A percentile compares a stretch with the other conserved stretches of the same genome.
Conservation (phyloP, 2,888 invertebrate genomes). For the Blomia tropicalis region DNA sequence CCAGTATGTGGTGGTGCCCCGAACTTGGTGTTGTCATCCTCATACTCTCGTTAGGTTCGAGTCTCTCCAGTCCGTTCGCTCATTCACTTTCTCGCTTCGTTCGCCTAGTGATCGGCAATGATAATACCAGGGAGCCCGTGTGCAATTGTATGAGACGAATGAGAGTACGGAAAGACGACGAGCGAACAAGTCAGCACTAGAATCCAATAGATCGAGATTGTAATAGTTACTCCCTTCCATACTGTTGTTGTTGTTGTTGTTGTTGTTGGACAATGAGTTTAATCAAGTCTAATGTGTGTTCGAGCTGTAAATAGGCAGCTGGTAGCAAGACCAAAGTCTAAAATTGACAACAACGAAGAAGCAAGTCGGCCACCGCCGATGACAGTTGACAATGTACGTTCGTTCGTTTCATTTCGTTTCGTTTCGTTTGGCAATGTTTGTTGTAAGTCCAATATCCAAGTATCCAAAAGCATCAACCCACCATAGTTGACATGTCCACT, state of each 20-base stretch:
- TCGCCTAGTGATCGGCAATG: slow-evolving; percentile 1
- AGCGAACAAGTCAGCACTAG: neutral
- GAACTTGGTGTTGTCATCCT: too few species aligned
- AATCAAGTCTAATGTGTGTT: slow-evolving; percentile 15
- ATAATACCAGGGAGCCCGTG: neutral
- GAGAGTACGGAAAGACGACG: neutral
- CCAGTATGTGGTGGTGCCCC: slow-evolving; percentile 7
- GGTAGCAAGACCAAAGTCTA: too few species aligned
- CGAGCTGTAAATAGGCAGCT: too few species aligned
- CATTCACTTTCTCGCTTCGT: neutral
- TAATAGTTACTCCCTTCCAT: too few species aligned
- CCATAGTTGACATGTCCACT: too few species aligned
- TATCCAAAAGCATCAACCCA: too few species aligned
- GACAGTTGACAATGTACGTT: neutral
- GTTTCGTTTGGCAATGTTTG: neutral
- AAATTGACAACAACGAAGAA: slow-evolving; percentile 8
- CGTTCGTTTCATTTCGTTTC: neutral
- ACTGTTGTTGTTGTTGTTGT: neutral
- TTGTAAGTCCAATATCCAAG: too few species aligned
- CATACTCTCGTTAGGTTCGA: too few species aligned
- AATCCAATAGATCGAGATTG: slow-evolving; percentile 6
- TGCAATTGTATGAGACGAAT: neutral
- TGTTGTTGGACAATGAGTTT: slow-evolving; percentile 1
- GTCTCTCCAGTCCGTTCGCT: neutral
- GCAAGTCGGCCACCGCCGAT: neutral